Evolutionary conservation across 2,797 vertebrate species (phyloP), one percentile per base, ranked within the genome.

Genomic region (Bucorvus abyssinicus): DNA sequence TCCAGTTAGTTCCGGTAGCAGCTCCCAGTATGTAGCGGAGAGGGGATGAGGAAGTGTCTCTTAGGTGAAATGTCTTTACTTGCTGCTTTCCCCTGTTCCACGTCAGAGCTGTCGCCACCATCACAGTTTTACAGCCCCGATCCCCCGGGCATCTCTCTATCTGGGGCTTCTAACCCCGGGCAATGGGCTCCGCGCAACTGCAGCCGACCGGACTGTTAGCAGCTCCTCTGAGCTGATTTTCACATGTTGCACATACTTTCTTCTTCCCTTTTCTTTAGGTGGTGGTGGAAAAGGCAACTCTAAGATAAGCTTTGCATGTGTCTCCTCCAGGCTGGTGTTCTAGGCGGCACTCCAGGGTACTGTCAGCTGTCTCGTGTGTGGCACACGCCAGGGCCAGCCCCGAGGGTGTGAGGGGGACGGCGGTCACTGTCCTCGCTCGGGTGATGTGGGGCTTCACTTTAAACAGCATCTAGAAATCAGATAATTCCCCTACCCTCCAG

Each of bases 341-440:
- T 40, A 40, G 38, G 38, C 78, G 75, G 84, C 65, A 8, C 21
- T 45, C 7, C 0, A 4, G 38, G 70, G 79, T 24, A 2, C 26
- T 34, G 0, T 22, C 27, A 2, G 61, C 4, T 13, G 34, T 5
- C 2, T 3, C 38, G 3, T 0, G 7, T 18, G 79, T 2, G 59
- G 0, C 40, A 2, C n/a, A 3, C 24, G 1, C n/a, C 5, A 40
- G 6, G 34, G 34, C 5, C 55, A 64, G 81, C 74, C 79, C 23
- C 11, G 4, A 30, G 80, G 2, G 32, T 14, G 64, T 27, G n/a
- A 40, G 89, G 8, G 61, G 45, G 27, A 9, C 0, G 13, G 4
- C 0, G 16, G 30, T 27, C 5, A 34, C 23, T 81, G n/a, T 38
- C 34, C 36, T 12, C 21, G 2, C 50, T 7, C 61, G 1, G 42